phyloP scores from a whole-genome alignment of 2,113 vertebrate species.

The Clupea harengus region DNA sequence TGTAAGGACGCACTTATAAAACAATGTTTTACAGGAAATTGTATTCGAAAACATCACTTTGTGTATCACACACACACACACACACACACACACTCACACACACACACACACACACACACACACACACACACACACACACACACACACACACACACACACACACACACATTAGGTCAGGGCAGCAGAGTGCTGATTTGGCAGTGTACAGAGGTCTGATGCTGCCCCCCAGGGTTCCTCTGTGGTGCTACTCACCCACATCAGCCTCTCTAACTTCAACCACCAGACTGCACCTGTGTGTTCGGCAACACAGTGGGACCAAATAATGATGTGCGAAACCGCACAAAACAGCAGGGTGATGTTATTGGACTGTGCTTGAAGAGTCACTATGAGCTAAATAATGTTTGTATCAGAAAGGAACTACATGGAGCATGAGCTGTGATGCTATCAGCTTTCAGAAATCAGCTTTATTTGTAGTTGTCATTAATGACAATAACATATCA shows the following conservation, averaged over 20 bases:
- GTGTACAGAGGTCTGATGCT: constrained; percentile 3
- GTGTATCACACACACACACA: background rate
- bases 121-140: background rate
- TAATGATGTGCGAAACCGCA: background rate
- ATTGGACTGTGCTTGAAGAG: background rate
- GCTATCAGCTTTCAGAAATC: background rate
- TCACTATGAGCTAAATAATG: background rate
- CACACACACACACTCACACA: background rate
- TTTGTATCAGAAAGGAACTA: background rate
- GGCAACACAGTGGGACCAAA: background rate
- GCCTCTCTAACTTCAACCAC: background rate
- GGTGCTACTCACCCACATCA: background rate
- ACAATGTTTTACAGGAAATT: background rate
- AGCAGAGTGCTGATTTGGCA: background rate
- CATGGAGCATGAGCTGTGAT: background rate
- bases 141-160: background rate
- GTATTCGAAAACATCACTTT: background rate
- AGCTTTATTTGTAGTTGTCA: background rate
- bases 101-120: constrained; percentile 2
- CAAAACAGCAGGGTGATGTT: background rate
- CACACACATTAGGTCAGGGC: background rate
- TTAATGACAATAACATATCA: background rate
- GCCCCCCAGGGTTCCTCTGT: background rate
- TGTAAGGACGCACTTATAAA: constrained; percentile 2
- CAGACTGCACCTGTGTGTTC: background rate